Base-by-base conservation (phyloP, 1,140 invertebrate genomes). In the Dendroctonus valens region DNA sequence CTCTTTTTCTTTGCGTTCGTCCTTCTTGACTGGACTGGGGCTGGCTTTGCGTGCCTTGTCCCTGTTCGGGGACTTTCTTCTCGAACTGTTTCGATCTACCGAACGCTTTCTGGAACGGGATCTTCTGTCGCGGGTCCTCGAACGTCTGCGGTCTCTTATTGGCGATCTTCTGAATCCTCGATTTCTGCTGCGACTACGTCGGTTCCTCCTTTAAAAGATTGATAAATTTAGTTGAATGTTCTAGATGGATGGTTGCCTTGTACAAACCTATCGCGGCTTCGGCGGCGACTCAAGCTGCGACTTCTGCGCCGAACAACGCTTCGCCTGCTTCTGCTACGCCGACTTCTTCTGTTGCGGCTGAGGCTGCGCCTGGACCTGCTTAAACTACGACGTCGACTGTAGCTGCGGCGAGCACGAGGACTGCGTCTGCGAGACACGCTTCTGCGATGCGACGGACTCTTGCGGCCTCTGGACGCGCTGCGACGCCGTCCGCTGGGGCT, bases 201-300 rank as follows among this genome's bases (percentile, higher is more conserved):
- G 26, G 26, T 26, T 26, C 26, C 26, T 26, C 26, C 26, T 26
- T 26, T 26, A 26, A 26, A 26, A 26, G 26, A 26, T 26, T 2
- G 1, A 26, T 26, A 26, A 1, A 26, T 2, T 26, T 8, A 55
- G 37, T 55, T 55, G 38, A 60, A 41, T 59, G 15, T 50, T 39
- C 8, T 3, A 60, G 50, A n/a, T 15, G 7, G 26, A 51, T 12
- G 8, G 8, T 51, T 41, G 7, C 46, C 66, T 66, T n/a, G 46
- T 39, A 58, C 70, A 66, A 15, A 73, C 70, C 71, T 63, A 53
- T 81, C 81, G 55, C 81, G 72, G 67, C 82, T 83, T 26, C 44
- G 58, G 37, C 81, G 78, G 70, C 80, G 72, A 37, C 72, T 50
- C 41, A 65, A 59, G 12, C 72, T 68, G 9, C 73, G 67, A 38